phyloP scores from a whole-genome alignment of 2,888 invertebrate species.

The Amiota minor region DNA sequence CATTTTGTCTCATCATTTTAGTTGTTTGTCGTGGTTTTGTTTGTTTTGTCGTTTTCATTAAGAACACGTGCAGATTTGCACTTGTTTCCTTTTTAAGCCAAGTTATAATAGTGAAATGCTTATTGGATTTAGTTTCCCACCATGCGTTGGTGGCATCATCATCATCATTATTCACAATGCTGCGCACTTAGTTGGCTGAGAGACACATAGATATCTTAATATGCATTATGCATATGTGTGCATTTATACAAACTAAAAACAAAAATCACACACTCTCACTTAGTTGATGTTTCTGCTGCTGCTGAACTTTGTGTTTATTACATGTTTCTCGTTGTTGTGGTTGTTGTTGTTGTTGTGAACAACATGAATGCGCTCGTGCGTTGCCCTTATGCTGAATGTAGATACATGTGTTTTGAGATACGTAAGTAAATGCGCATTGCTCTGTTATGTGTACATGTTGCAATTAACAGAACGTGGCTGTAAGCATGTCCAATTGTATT shows the following conservation, averaged over 20 bases:
- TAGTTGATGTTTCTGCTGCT: too few species aligned
- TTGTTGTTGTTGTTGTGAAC: slow-evolving; percentile 4
- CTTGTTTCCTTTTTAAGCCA: slow-evolving; percentile 1
- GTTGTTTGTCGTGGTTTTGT: neutral
- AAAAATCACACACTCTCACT: too few species aligned
- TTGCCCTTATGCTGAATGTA: slow-evolving; percentile 20
- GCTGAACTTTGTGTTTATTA: slow-evolving; percentile 1
- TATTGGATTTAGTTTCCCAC: neutral
- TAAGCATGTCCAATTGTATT: neutral
- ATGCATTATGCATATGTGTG: neutral
- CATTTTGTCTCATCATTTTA: too few species aligned
- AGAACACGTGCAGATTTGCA: neutral
- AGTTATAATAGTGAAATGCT: neutral
- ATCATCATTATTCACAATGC: neutral
- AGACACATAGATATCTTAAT: slow-evolving; percentile 2
- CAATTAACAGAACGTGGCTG: slow-evolving; percentile 25
- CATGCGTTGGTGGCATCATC: neutral
- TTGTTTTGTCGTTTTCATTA: slow-evolving; percentile 18
- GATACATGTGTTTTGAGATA: slow-evolving; percentile 1
- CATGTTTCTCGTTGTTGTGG: neutral
- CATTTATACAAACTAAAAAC: too few species aligned
- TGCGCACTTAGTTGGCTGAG: slow-evolving; percentile 3
- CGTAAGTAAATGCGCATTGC: neutral
- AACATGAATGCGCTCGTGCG: slow-evolving; percentile 25
- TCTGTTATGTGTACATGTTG: neutral